phyloP scores from a whole-genome alignment of 2,888 invertebrate genomes.

The Euspilapteryx auroguttella region DNA sequence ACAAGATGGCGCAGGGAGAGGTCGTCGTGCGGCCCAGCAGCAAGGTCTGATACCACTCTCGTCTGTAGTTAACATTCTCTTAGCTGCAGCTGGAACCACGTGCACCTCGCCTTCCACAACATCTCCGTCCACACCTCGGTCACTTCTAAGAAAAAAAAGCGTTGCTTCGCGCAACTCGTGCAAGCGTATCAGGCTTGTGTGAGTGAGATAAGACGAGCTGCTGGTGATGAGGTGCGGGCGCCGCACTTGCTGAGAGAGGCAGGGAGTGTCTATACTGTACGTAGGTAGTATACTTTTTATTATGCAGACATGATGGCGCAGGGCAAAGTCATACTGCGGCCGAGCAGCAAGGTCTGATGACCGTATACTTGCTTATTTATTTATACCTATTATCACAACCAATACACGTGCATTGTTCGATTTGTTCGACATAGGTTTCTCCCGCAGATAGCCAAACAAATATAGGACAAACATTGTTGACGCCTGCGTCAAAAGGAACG shows the following conservation, averaged over 20 bases:
- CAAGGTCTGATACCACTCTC: conserved; percentile 58
- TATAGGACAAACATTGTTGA: too few relatives aligned
- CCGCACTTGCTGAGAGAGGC: conserved; percentile 97
- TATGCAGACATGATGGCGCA: conserved; percentile 91
- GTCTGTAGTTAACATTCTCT: background rate
- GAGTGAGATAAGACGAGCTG: too few relatives aligned
- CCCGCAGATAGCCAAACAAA: too few relatives aligned
- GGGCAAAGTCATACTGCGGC: conserved; percentile 94
- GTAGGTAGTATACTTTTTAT: too few relatives aligned
- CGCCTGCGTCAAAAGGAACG: too few relatives aligned
- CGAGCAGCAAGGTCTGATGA: conserved; percentile 85
- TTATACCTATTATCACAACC: too few relatives aligned
- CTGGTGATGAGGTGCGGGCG: too few relatives aligned
- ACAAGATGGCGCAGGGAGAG: conserved; percentile 93
- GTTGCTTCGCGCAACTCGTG: conserved; percentile 95
- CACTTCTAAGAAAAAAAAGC: conserved; percentile 83
- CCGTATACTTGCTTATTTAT: too few relatives aligned
- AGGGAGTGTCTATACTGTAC: too few relatives aligned
- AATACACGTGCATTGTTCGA: too few relatives aligned
- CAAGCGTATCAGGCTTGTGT: conserved; percentile 6
- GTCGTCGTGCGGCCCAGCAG: conserved; percentile 95
- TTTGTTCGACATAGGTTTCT: too few relatives aligned
- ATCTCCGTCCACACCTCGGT: conserved; percentile 92
- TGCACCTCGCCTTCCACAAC: conserved; percentile 97
- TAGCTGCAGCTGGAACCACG: too few relatives aligned